A percentile compares a stretch with the other conserved stretches of the same genome.
These are phyloP conservation scores for Diarsia rubi DNA, from an alignment of 2,888 invertebrate species.

Conservation along the genomic window DNA sequence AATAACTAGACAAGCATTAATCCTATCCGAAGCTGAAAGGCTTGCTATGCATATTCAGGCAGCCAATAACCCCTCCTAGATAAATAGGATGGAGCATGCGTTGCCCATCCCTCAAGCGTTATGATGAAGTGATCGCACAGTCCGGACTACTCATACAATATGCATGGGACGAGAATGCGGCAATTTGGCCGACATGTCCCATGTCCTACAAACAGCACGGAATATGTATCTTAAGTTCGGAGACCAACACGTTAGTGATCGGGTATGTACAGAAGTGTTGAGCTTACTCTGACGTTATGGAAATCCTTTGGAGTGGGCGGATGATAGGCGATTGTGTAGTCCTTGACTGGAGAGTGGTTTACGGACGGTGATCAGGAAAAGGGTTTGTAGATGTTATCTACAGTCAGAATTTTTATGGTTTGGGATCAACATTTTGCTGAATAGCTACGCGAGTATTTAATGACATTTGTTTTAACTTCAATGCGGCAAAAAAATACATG, in stretches of 20 bases:
- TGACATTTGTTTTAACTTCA: background rate
- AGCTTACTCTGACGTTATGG: conserved; percentile 23
- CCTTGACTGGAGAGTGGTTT: conserved; percentile 1
- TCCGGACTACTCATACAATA: conserved; percentile 83
- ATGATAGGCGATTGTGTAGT: conserved; percentile 12
- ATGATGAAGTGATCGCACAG: conserved; percentile 84
- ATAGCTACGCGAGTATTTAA: background rate
- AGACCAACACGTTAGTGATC: conserved; percentile 69
- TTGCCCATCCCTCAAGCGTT: conserved; percentile 74
- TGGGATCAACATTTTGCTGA: background rate
- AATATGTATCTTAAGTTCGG: conserved; percentile 71
- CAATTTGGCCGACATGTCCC: conserved; percentile 83
- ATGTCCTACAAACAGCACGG: conserved; percentile 69
- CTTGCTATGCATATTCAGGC: conserved; percentile 75
- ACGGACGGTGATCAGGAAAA: background rate
- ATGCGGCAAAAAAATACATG: background rate
- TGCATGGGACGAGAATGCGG: conserved; percentile 83
- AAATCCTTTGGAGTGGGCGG: conserved; percentile 27
- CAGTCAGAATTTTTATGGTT: background rate
- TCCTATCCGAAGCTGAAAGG: conserved; percentile 62
- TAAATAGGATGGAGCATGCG: conserved; percentile 77
- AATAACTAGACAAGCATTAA: conserved; percentile 67
- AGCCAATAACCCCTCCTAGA: conserved; percentile 75
- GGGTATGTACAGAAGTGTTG: conserved; percentile 48
- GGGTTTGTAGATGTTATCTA: background rate